Evolutionary conservation across 2,113 vertebrate genomes (phyloP), one percentile per base, ranked within the genome.

Genomic region (Melospiza melodia): DNA sequence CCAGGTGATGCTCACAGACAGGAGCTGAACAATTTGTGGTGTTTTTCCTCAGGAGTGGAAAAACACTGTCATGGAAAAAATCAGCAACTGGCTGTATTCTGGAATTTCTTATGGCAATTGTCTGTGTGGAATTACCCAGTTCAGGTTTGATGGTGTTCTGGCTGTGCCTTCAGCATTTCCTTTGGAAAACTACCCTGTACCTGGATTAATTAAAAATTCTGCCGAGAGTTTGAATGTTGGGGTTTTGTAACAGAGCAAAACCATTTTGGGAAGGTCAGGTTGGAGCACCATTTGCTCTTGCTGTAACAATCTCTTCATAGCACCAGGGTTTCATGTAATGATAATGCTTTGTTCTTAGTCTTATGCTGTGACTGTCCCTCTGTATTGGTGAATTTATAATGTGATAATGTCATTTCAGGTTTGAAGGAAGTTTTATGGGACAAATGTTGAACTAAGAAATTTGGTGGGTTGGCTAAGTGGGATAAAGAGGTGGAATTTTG

Each of bases 41-140:
- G 12, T 17, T 77, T 17, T 77, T 68, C 17, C 35, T 48, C 39
- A 49, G 6, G 6, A 52, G 13, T 5, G 21, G 49, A 39, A 39
- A 39, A 39, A 39, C 37, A 68, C 33, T 30, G 10, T 13, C 13
- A 10, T 5, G 20, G 15, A 3, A 28, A n/a, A 61, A 35, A 31
- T 6, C 17, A 18, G 27, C 49, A 46, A 7, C 3, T 0, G 6
- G 2, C 5, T 49, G 39, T 35, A n/a, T 13, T 68, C 12, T 15
- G 55, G 11, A 30, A 16, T 66, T 90, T 52, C 15, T n/a, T 11
- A 9, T 0, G 9, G 11, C n/a, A 74, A 30, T 1, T 19, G 68
- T 61, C 48, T 6, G 1, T 11, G 27, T 66, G 20, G 33, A 21
- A 71, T 72, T 5, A 22, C 43, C 22, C 41, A 17, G 8, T 35